A percentile compares a stretch with the other conserved stretches of the same genome.
phyloP scores from a whole-genome alignment of 1,140 invertebrate genomes.

The Steinernema khuongi region DNA sequence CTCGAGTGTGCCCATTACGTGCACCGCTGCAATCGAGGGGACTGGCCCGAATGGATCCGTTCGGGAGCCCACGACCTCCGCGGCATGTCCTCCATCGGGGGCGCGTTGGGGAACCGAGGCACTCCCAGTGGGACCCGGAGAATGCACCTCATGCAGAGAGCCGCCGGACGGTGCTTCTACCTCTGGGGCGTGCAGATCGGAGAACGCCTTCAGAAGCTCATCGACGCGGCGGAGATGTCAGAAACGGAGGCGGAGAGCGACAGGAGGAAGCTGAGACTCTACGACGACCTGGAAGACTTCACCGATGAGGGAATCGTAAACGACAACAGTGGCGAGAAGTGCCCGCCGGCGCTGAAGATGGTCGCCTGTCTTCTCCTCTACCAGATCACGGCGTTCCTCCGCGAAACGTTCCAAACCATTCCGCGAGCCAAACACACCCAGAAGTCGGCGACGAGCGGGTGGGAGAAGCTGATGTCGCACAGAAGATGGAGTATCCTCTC shows the following conservation, averaged over 20 bases:
- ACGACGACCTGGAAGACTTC: slow-evolving; percentile 96
- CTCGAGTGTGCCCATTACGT: slow-evolving; percentile 93
- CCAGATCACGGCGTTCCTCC: slow-evolving; percentile 91
- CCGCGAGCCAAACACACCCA: slow-evolving; percentile 59
- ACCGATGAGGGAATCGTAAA: slow-evolving; percentile 72
- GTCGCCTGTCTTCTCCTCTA: slow-evolving; percentile 84
- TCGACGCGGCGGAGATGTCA: slow-evolving; percentile 54
- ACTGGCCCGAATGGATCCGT: slow-evolving; percentile 94
- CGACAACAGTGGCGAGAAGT: slow-evolving; percentile 66
- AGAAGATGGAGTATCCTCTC: slow-evolving; percentile 60
- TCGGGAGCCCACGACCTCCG: slow-evolving; percentile 69
- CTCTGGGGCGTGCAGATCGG: slow-evolving; percentile 90
- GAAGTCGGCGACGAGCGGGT: slow-evolving; percentile 37
- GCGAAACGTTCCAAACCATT: slow-evolving; percentile 80
- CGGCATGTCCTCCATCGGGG: slow-evolving; percentile 39
- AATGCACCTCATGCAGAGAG: slow-evolving; percentile 76
- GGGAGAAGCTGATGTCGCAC: slow-evolving; percentile 59
- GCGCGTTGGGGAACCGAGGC: slow-evolving; percentile 59
- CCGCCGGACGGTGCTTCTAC: slow-evolving; percentile 91
- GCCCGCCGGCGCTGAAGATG: slow-evolving; percentile 82
- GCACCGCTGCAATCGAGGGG: slow-evolving; percentile 90
- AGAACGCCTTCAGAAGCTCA: slow-evolving; percentile 63
- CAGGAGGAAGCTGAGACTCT: slow-evolving; percentile 73
- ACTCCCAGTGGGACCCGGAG: slow-evolving; percentile 67
- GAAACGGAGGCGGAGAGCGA: slow-evolving; percentile 50